Evolutionary conservation across 2,797 vertebrate species (phyloP), one percentile per base, ranked within the genome.

Genomic region (Cossypha caffra): DNA sequence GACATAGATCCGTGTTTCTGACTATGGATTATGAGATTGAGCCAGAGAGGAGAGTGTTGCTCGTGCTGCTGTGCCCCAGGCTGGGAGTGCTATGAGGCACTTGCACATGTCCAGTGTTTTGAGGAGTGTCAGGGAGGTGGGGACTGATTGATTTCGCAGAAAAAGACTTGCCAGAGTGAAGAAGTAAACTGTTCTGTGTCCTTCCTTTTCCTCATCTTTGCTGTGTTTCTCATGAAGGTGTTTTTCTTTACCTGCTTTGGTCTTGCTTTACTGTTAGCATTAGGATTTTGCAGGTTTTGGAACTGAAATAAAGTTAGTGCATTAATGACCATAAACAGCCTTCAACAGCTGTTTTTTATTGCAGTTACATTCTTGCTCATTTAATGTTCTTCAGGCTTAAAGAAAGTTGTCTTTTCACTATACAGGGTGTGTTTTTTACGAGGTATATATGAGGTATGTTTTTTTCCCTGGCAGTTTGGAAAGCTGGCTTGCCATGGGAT

Each of bases 391-490:
- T 83, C 24, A 42, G 31, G 9, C 35, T 77, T 86, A 59, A 69
- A 79, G 40, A 69, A 71, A 42, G 10, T 48, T 55, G 11, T 47
- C 4, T 90, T 86, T 83, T 86, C 43, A 48, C 47, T 71, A 28
- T 21, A 37, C 4, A 24, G 71, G 35, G 6, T 73, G 3, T 17
- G 5, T 38, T 45, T 85, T 93, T 64, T 79, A 42, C 2, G 1
- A 38, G 42, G 33, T 55, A 26, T 55, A 37, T 28, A 42, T 7
- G 24, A 66, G 45, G 12, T 75, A 0, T 11, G 5, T 62, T 37
- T 84, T 84, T 94, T 63, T 73, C 54, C 35, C 25, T 85, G 28
- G 25, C 45, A 35, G 35, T 79, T 74, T 67, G 61, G 19, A 92
- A 92, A 67, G 19, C 52, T 84, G 72, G 28, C 19, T 88, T 82